Percentiles rank a stretch among this genome's conserved stretches.
Conservation (phyloP, 1,140 invertebrate species). For the Drosophila ambigua region DNA sequence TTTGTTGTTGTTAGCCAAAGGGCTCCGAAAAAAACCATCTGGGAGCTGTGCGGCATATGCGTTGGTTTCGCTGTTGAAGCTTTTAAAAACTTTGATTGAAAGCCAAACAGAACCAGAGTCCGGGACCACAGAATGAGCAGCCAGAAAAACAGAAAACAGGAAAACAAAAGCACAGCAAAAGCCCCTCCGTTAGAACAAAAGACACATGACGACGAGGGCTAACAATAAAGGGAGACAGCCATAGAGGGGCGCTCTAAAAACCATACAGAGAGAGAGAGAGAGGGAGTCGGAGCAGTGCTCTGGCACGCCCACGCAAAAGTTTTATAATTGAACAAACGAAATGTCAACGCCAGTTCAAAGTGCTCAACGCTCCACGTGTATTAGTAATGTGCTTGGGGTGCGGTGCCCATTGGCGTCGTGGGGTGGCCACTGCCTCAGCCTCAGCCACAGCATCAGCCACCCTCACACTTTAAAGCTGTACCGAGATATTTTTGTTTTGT, state of each 20-base stretch:
- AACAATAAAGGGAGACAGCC: conserved; percentile 27
- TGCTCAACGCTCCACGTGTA: conserved; percentile 24
- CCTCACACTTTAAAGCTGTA: conserved; percentile 36
- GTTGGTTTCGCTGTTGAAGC: conserved; percentile 66
- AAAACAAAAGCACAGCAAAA: conserved; percentile 71
- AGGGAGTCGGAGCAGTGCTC: neutral
- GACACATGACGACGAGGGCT: conserved; percentile 17
- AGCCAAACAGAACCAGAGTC: conserved; percentile 61
- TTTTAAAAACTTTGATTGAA: conserved; percentile 81
- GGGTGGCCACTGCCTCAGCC: too few relatives aligned
- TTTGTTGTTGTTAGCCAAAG: conserved; percentile 46
- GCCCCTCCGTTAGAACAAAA: conserved; percentile 68
- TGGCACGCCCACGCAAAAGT: conserved; percentile 63
- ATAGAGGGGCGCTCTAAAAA: neutral
- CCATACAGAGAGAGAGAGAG: neutral
- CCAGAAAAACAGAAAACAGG: conserved; percentile 33
- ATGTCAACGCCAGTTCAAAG: conserved; percentile 77
- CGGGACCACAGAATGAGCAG: conserved; percentile 50
- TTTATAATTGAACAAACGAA: conserved; percentile 81
- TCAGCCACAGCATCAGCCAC: neutral
- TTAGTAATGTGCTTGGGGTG: neutral
- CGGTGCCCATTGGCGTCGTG: neutral
- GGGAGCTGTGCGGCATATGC: conserved; percentile 67
- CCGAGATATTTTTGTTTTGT: conserved; percentile 29
- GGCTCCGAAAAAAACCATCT: conserved; percentile 25